phyloP scores from a whole-genome alignment of 2,888 invertebrate species.

The Sphaerophoria rueppellii region DNA sequence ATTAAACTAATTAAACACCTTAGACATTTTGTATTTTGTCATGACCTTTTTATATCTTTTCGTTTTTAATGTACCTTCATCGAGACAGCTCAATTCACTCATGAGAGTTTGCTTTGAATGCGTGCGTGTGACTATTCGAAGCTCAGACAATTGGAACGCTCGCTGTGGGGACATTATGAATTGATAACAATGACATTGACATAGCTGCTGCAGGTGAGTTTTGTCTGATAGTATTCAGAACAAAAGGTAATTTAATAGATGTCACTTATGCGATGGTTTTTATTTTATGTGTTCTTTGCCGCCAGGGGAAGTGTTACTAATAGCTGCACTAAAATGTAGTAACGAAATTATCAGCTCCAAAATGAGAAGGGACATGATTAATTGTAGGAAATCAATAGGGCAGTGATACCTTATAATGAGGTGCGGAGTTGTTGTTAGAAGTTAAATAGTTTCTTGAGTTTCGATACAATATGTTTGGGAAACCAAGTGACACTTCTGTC shows the following conservation, averaged over 20 bases:
- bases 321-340: conserved; percentile 53
- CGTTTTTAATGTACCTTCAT: conserved; percentile 36
- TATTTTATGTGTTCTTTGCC: conserved; percentile 49
- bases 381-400: conserved; percentile 54
- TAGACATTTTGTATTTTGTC: conserved; percentile 60
- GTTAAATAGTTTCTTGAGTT: background rate
- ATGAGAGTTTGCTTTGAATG: conserved; percentile 15
- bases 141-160: conserved; percentile 1
- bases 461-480: background rate
- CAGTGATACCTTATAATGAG: conserved; percentile 12
- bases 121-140: conserved; percentile 33
- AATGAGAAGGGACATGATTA: conserved; percentile 49
- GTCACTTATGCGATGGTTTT: conserved; percentile 57
- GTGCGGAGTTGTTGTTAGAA: conserved; percentile 1
- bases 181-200: conserved; percentile 72
- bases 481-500: background rate
- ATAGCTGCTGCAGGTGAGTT: conserved; percentile 67
- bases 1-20: conserved; percentile 73
- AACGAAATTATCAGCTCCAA: conserved; percentile 49
- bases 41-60: conserved; percentile 47
- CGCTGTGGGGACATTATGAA: conserved; percentile 38
- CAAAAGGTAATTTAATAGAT: conserved; percentile 44
- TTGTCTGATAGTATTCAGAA: conserved; percentile 33
- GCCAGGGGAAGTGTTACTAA: conserved; percentile 68
- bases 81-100: conserved; percentile 57